Percentiles rank a stretch among this genome's conserved stretches.
These are phyloP conservation scores for Melinaea marsaeus DNA, from an alignment of 2,888 invertebrate species.

Conservation along the genomic window DNA sequence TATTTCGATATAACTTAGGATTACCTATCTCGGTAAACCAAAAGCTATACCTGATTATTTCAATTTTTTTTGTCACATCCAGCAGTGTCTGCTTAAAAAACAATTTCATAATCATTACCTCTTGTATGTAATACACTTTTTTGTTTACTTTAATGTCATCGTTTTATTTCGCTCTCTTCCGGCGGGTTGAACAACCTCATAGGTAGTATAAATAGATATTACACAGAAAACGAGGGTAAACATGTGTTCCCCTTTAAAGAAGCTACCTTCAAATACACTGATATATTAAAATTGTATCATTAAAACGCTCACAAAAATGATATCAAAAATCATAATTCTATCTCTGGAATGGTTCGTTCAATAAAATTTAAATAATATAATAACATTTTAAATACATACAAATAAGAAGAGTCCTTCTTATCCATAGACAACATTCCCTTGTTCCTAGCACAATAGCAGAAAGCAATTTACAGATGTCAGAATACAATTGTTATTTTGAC, in stretches of 20 bases:
- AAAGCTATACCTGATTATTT: too few relatives aligned
- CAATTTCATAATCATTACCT: conserved; percentile 8
- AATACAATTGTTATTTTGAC: conserved; percentile 11
- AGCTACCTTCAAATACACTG: conserved; percentile 17
- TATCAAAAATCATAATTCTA: not conserved
- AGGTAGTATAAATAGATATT: conserved; percentile 53
- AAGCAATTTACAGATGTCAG: conserved; percentile 3
- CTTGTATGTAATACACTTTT: not conserved
- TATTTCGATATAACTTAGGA: too few relatives aligned
- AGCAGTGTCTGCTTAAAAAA: too few relatives aligned
- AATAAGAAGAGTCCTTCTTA: not conserved
- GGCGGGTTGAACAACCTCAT: conserved; percentile 72
- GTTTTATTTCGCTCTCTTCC: conserved; percentile 13
- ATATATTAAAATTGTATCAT: conserved; percentile 6
- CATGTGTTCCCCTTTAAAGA: conserved; percentile 41
- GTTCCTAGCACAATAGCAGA: conserved; percentile 4
- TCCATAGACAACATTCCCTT: not conserved
- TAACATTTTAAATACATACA: not conserved
- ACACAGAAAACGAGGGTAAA: conserved; percentile 49
- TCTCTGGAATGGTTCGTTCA: too few relatives aligned
- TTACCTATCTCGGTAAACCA: too few relatives aligned
- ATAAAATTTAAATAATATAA: not conserved
- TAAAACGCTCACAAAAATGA: not conserved
- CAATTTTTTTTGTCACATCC: too few relatives aligned
- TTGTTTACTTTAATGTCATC: conserved; percentile 6